These are phyloP conservation scores for Orestias chungarensis DNA, from an alignment of 2,797 vertebrate species.

Conservation along the genomic window DNA sequence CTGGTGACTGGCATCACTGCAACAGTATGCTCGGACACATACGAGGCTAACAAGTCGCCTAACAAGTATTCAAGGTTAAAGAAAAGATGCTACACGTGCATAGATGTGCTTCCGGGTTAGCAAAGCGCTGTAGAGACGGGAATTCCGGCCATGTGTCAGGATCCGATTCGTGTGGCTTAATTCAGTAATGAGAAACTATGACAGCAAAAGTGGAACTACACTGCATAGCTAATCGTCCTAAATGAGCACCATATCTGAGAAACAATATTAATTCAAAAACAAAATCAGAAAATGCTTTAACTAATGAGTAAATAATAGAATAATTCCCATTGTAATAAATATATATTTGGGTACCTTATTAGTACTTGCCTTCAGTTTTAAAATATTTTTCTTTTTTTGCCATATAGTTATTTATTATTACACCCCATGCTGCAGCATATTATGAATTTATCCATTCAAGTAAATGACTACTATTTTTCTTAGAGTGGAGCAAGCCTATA, in stretches of 20 bases:
- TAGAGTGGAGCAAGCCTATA: not conserved
- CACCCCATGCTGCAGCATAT: not conserved
- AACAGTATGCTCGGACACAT: not conserved
- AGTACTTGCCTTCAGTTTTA: too few species aligned
- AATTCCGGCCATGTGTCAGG: not conserved
- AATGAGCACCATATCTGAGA: too few species aligned
- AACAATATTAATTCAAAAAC: too few species aligned
- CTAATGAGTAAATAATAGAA: not conserved
- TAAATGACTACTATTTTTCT: not conserved
- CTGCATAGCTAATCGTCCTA: too few species aligned
- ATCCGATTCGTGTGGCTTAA: not conserved
- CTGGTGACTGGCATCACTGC: conserved; percentile 63
- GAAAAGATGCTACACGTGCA: conserved; percentile 64
- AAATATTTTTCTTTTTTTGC: not conserved
- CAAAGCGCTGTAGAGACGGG: not conserved
- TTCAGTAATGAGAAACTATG: too few species aligned
- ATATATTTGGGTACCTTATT: too few species aligned
- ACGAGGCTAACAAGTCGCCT: conserved; percentile 6
- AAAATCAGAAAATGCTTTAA: not conserved
- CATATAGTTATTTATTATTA: not conserved
- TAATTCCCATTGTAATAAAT: too few species aligned
- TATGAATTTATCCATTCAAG: not conserved
- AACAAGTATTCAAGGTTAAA: conserved; percentile 70
- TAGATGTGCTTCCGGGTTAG: conserved; percentile 56
- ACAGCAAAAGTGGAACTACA: not conserved